phyloP scores from a whole-genome alignment of 2,113 vertebrate species.

The Pangasianodon gigas region DNA sequence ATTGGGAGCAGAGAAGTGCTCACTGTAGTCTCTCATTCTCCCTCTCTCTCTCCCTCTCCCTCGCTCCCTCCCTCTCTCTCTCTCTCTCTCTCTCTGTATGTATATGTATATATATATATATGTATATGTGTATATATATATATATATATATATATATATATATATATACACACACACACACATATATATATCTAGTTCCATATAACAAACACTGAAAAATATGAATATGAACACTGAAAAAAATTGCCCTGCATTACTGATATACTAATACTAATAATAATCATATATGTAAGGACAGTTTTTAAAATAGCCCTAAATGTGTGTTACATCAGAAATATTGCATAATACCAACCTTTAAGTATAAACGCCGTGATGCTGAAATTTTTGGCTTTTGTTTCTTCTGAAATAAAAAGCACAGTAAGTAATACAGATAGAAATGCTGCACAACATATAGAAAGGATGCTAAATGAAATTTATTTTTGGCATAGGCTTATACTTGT shows the following conservation, averaged over 20 bases:
- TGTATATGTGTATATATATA: too few relatives aligned
- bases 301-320: neutral
- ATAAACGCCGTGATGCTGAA: conserved; percentile 39
- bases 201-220: too few relatives aligned
- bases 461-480: neutral
- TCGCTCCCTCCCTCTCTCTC: too few relatives aligned
- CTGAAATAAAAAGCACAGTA: neutral
- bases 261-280: neutral
- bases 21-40: too few relatives aligned
- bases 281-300: neutral
- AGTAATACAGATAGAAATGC: neutral
- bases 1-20: too few relatives aligned
- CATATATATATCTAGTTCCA: too few relatives aligned
- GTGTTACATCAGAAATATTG: neutral
- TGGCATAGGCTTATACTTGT: neutral
- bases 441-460: neutral
- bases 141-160: too few relatives aligned
- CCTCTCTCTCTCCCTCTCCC: too few relatives aligned
- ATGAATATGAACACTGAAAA: too few relatives aligned
- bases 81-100: too few relatives aligned
- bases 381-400: conserved; percentile 46
- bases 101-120: too few relatives aligned
- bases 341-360: conserved; percentile 43
- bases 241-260: neutral
- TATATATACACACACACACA: too few relatives aligned